Evolutionary conservation across 1,140 invertebrate genomes (phyloP).

Genomic region (Ridgeia piscesae): DNA sequence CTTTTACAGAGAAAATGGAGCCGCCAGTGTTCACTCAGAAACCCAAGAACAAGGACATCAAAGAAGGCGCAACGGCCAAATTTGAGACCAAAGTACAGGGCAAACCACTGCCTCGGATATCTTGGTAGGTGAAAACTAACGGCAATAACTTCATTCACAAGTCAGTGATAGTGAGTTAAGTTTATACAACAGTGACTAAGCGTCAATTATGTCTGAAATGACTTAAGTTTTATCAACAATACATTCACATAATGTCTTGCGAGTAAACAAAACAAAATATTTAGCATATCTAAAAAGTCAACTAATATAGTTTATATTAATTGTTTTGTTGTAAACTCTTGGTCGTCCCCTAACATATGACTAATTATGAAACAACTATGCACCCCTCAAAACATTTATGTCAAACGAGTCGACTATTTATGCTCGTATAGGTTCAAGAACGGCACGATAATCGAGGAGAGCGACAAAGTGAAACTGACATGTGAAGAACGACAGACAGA

Average conservation of each 20-base stretch:
- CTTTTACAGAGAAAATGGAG: conserved; percentile 49
- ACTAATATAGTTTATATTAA: background rate
- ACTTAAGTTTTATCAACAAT: background rate
- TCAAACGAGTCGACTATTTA: too few species aligned
- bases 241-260: background rate
- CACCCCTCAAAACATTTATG: background rate
- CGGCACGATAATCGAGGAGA: conserved; percentile 15
- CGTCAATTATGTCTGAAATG: background rate
- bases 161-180: background rate
- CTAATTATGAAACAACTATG: background rate
- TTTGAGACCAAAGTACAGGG: conserved; percentile 53
- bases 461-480: conserved; percentile 12
- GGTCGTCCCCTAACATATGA: background rate
- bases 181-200: background rate
- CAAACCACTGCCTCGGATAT: conserved; percentile 49
- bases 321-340: background rate
- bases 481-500: conserved; percentile 38
- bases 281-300: background rate
- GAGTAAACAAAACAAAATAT: background rate
- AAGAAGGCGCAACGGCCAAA: conserved; percentile 49
- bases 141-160: background rate
- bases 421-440: conserved; percentile 27
- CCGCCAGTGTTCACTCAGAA: conserved; percentile 46
- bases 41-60: conserved; percentile 44
- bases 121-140: conserved; percentile 36